Conservation (phyloP, 2,888 invertebrate genomes). For the Gasteruption jaculator region DNA sequence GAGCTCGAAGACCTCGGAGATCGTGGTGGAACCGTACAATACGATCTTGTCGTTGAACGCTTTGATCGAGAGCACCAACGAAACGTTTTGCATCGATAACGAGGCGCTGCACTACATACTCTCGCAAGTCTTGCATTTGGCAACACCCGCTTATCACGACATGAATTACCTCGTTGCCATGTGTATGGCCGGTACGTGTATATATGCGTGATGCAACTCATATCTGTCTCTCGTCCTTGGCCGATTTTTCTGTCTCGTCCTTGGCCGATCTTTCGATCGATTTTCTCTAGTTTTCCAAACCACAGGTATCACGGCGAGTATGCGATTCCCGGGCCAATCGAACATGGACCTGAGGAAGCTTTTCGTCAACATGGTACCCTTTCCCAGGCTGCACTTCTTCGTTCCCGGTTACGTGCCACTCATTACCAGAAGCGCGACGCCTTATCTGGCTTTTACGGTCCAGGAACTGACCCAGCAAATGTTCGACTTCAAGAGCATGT, state of each 20-base stretch:
- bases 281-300: too few species aligned
- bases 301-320: constrained; percentile 86
- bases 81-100: constrained; percentile 85
- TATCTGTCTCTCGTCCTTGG: neutral
- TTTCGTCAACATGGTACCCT: constrained; percentile 91
- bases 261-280: too few species aligned
- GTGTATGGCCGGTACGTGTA: constrained; percentile 70
- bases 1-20: constrained; percentile 79
- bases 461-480: constrained; percentile 73
- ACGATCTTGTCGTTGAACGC: constrained; percentile 82
- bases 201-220: neutral
- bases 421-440: constrained; percentile 60
- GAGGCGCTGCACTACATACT: constrained; percentile 88
- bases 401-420: constrained; percentile 77
- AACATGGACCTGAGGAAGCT: constrained; percentile 87
- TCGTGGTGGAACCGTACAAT: constrained; percentile 88
- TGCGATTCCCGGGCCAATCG: constrained; percentile 86
- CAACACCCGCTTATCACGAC: constrained; percentile 86
- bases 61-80: constrained; percentile 82
- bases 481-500: constrained; percentile 71
- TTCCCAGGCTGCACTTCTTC: constrained; percentile 83
- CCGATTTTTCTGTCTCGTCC: too few species aligned
- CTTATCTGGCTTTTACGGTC: constrained; percentile 55
- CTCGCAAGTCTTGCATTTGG: constrained; percentile 79
- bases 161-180: constrained; percentile 82